Evolutionary conservation across 2,113 vertebrate genomes (phyloP).

Genomic region (Nerophis ophidion): DNA sequence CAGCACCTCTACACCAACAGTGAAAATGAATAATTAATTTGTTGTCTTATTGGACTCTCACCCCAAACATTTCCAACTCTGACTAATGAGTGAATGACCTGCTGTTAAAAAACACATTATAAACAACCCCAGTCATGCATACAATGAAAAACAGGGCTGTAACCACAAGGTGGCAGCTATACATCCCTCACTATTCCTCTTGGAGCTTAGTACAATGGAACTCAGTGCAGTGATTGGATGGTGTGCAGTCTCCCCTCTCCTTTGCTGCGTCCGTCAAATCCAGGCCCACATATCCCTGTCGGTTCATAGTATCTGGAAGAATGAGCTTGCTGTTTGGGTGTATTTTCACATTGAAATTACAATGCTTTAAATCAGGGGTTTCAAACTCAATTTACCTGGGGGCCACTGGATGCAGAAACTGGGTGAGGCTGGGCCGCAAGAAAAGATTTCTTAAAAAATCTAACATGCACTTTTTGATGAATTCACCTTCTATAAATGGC

Average conservation of each 20-base stretch:
- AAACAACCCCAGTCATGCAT: constrained; percentile 49
- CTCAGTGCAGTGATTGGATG: constrained; percentile 34
- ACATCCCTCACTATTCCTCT: constrained; percentile 60
- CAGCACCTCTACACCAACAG: constrained; percentile 64
- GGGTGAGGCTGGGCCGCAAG: no score
- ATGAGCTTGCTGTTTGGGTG: background rate
- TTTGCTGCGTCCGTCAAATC: constrained; percentile 28
- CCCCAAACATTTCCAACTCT: constrained; percentile 61
- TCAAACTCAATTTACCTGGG: no score
- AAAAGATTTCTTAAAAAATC: no score
- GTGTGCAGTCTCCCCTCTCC: constrained; percentile 24
- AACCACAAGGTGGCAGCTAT: constrained; percentile 53
- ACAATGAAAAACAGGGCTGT: constrained; percentile 36
- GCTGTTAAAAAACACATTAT: constrained; percentile 20
- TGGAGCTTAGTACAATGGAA: constrained; percentile 42
- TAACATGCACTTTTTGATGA: no score
- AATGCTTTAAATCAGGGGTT: no score
- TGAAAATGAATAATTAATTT: constrained; percentile 72
- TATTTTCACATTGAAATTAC: background rate
- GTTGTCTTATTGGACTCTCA: constrained; percentile 62
- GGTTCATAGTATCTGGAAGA: constrained; percentile 24
- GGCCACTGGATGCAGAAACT: no score
- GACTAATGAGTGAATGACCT: constrained; percentile 68
- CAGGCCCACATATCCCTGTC: constrained; percentile 7
- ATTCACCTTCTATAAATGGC: no score